These are phyloP conservation scores for Macrobrachium nipponense DNA, from an alignment of 1,140 invertebrate genomes.

Conservation along the genomic window DNA sequence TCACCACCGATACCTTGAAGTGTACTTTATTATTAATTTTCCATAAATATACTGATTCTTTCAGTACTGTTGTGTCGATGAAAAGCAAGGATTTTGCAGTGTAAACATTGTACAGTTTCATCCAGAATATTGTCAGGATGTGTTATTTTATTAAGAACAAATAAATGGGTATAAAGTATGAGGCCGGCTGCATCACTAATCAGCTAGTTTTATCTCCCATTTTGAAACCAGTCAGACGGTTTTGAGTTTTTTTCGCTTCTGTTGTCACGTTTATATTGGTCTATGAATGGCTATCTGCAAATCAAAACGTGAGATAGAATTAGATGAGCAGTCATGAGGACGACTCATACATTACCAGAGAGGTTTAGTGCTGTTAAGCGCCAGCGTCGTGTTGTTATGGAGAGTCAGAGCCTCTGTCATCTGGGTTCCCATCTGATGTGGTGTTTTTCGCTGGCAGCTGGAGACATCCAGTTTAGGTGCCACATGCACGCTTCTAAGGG, in stretches of 20 bases:
- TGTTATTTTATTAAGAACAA: constrained; percentile 31
- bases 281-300: too few species aligned
- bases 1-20: constrained; percentile 16
- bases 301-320: too few species aligned
- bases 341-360: too few species aligned
- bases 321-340: too few species aligned
- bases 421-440: not conserved
- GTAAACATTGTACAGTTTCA: constrained; percentile 16
- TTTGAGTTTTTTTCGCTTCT: too few species aligned
- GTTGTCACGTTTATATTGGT: too few species aligned
- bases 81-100: constrained; percentile 9
- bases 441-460: too few species aligned
- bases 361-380: too few species aligned
- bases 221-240: too few species aligned
- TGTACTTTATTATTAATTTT: constrained; percentile 19
- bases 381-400: too few species aligned
- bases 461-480: too few species aligned
- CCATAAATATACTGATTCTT: constrained; percentile 12
- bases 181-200: not conserved
- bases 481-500: not conserved
- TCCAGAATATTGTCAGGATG: constrained; percentile 19
- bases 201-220: not conserved
- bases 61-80: constrained; percentile 32
- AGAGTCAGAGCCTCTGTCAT: too few species aligned
- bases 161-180: constrained; percentile 19